Base-by-base conservation (phyloP, 2,797 vertebrate genomes). In the Arrhamphus sclerolepis region DNA sequence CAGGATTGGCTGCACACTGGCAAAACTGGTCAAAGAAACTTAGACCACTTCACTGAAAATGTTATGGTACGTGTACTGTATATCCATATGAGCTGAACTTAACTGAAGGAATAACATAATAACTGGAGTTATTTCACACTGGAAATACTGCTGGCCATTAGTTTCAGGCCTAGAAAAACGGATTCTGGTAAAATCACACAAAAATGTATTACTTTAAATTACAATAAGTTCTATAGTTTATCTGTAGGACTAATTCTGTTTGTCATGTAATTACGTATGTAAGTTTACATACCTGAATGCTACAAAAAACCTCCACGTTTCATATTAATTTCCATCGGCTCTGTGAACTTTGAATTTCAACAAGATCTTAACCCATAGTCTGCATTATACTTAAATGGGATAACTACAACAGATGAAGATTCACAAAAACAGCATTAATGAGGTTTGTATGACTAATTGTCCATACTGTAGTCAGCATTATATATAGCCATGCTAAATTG, bases 371-470 rank as follows among this genome's bases (percentile, higher is more conserved):
- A 91, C 84, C 69, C 66, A 54, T 82, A 70, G 90, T 89, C 89
- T 89, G 80, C 79, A 86, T 87, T 84, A 72, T 78, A 76, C 86
- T 87, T 89, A 91, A 89, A 87, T 78, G 81, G 81, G 84, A 85
- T 84, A 83, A 88, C 78, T 81, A n/a, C n/a, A n/a, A 83, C 70
- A 74, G 71, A 80, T 42, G 42, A 82, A 85, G 81, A 75, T 69
- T 82, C 70, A 77, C 82, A 86, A 85, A 87, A 77, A 60, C 66
- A 81, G 72, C 69, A 66, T 72, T 91, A 91, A 91, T 92, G 87
- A 87, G 75, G 79, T 87, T 81, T 82, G 86, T 76, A 81, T 82
- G 83, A 89, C 87, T 89, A 87, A 91, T 89, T 87, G 87, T 89
- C 82, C 78, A 81, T 88, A 76, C 85, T 70, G 57, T 83, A 87